Percentiles rank a stretch among this genome's conserved stretches.
phyloP scores from a whole-genome alignment of 2,797 vertebrate genomes.

The Leontopithecus rosalia region DNA sequence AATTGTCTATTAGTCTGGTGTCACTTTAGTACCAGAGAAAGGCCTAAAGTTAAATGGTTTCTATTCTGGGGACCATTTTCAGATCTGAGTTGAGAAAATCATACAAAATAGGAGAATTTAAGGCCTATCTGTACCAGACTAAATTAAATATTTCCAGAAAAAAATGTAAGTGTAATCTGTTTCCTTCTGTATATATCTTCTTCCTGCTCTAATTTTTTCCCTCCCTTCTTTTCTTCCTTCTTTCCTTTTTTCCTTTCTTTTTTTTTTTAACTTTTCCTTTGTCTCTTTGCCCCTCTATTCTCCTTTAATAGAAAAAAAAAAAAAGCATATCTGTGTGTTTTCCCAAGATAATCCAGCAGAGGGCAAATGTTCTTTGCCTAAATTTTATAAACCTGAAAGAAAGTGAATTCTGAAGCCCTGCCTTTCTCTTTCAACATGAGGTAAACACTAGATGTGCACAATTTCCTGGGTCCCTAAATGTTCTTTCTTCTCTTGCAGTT shows the following conservation, averaged over 20 bases:
- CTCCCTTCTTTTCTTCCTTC: no score
- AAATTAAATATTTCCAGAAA: background rate
- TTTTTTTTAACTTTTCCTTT: background rate
- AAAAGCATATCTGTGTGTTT: background rate
- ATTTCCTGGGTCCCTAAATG: background rate
- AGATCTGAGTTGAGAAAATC: background rate
- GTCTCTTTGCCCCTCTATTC: background rate
- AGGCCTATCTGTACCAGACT: background rate
- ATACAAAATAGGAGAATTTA: background rate
- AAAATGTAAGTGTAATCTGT: background rate
- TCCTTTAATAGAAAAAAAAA: background rate
- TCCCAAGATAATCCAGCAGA: slow-evolving; percentile 61
- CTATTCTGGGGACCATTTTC: background rate
- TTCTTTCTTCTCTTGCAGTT: background rate
- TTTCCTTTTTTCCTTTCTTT: background rate
- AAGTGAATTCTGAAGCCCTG: background rate
- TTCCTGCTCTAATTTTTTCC: background rate
- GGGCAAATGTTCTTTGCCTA: slow-evolving; percentile 38
- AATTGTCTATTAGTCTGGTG: background rate
- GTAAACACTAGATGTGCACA: background rate
- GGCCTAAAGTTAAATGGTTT: background rate
- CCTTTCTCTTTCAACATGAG: background rate
- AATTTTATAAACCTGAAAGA: background rate
- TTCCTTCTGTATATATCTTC: background rate
- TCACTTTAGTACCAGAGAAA: background rate